A percentile compares a stretch with the other conserved stretches of the same genome.
phyloP scores from a whole-genome alignment of 2,888 invertebrate genomes.

The Trachelus tabidus region DNA sequence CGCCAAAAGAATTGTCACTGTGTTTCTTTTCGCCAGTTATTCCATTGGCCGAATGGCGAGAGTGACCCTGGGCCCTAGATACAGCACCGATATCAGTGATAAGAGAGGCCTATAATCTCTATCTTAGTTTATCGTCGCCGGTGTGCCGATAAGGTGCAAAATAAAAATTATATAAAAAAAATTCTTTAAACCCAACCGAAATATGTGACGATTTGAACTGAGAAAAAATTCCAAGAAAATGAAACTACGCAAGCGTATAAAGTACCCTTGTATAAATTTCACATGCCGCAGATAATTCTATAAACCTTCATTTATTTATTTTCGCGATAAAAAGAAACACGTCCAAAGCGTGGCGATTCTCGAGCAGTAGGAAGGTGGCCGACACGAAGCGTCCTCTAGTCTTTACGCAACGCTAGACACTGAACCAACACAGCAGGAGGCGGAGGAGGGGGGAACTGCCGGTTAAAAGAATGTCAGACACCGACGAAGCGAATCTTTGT shows the following conservation, averaged over 20 bases:
- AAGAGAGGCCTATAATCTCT: neutral
- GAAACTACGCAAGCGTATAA: neutral
- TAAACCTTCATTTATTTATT: neutral
- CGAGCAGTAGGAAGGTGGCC: neutral
- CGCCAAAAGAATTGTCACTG: neutral
- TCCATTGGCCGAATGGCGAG: neutral
- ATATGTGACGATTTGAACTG: too few species aligned
- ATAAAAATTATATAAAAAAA: neutral
- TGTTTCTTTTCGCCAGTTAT: neutral
- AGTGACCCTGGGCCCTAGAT: neutral
- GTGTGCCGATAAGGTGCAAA: neutral
- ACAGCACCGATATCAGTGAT: neutral
- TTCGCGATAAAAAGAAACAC: neutral
- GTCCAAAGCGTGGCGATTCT: neutral
- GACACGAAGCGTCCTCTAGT: neutral
- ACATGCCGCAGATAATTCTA: neutral
- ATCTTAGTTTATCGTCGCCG: neutral
- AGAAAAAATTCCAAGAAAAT: neutral
- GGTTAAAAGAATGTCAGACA: slow-evolving; percentile 40
- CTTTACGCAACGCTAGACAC: neutral
- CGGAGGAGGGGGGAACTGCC: slow-evolving; percentile 24
- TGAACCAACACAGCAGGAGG: slow-evolving; percentile 8
- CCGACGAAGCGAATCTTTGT: neutral
- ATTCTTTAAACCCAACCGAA: too few species aligned
- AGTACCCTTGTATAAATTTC: neutral